Evolutionary conservation across 1,140 invertebrate genomes (phyloP), one percentile per base, ranked within the genome.

Genomic region (Armadillidium nasatum): DNA sequence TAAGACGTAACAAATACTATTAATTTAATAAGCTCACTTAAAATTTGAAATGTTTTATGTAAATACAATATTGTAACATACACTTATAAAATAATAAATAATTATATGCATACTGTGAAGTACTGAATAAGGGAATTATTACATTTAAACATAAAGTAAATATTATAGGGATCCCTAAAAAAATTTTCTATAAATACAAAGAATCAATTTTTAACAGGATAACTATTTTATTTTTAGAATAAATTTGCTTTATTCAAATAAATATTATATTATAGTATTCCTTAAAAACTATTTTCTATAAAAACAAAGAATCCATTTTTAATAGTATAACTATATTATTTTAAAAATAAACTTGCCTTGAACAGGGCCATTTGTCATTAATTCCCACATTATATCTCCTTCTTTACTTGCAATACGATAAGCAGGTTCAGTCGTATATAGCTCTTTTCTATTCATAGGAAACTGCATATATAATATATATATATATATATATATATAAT

Each of bases 311-410:
- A 19, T 3, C 54, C n/a, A 66, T 19, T n/a, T n/a, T 2, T 2
- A 22, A 19, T 66, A 66, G 60, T 22, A 66, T 66, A 19, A 66
- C n/a, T 19, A n/a, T 3, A 3, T 19, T 19, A 22, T 22, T 66
- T 66, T 66, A 3, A 66, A n/a, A 22, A 13, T 71, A 43, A 22
- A 72, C 74, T 83, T 87, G 94, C 93, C 93, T 90, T 97, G 95
- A 0, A 97, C 94, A n/a, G 95, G 95, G 76, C 96, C 96, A 68
- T 94, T 95, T 22, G 89, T 89, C 83, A 91, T 87, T 69, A 97
- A 96, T 84, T 97, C 95, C 78, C 91, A 89, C 93, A 94, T 95
- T 76, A 98, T 97, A 83, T 95, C 94, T 11, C 89, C 88, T 79
- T 88, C 87, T 82, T 87, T 83, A 82, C 81, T 78, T 22, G 76